Percentiles rank a stretch among this genome's conserved stretches.
phyloP scores from a whole-genome alignment of 2,797 vertebrate genomes.

The Sebastes diaconus region DNA sequence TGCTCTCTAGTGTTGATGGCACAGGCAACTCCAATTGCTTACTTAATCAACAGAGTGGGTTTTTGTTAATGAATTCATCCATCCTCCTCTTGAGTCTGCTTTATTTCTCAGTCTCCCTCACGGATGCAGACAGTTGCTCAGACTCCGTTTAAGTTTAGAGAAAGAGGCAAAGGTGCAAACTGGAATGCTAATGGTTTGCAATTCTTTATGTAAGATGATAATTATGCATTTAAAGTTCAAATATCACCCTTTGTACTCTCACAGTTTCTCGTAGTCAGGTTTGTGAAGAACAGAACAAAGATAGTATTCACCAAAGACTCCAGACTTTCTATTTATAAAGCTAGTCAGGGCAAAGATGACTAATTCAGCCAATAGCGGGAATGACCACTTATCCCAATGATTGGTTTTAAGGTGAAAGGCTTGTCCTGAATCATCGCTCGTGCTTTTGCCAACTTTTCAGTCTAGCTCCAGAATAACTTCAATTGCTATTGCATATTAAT shows the following conservation, averaged over 20 bases:
- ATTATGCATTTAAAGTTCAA: not conserved
- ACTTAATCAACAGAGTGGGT: conserved; percentile 37
- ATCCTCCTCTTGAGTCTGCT: conserved; percentile 36
- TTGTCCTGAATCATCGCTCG: not conserved
- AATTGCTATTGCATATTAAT: not conserved
- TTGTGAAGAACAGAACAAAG: not conserved
- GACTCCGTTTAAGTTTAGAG: not conserved
- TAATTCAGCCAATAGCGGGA: not conserved
- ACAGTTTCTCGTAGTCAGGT: not conserved
- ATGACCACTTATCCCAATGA: not conserved
- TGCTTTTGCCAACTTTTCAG: not conserved
- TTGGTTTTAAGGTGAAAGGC: not conserved
- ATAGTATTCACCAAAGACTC: not conserved
- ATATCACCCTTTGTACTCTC: not conserved
- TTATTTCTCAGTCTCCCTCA: conserved; percentile 11
- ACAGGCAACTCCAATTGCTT: conserved; percentile 35
- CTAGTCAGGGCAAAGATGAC: not conserved
- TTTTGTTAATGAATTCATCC: conserved; percentile 58
- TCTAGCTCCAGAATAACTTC: not conserved
- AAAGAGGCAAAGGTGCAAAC: not conserved
- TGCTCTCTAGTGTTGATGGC: conserved; percentile 39
- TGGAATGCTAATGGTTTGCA: not conserved
- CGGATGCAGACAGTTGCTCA: not conserved
- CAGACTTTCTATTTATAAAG: not conserved
- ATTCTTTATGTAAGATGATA: not conserved